Percentiles rank a stretch among this genome's conserved stretches.
Conservation (phyloP, 2,888 invertebrate species). For the Pharmacophagus antenor region DNA sequence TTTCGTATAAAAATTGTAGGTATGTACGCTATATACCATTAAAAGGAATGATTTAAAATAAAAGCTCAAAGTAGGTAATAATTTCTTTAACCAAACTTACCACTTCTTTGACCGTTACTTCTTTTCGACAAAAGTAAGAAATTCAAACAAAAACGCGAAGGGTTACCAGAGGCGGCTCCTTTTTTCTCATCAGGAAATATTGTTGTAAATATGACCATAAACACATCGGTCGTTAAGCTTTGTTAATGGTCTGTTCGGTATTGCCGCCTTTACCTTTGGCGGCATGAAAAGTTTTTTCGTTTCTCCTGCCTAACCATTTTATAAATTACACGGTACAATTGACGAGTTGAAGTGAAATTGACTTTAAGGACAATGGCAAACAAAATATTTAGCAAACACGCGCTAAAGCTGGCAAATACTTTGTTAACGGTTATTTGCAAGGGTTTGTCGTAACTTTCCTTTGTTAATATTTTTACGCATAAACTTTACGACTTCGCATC, state of each 20-base stretch:
- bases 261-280: constrained; percentile 57
- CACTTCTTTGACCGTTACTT: constrained; percentile 26
- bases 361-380: constrained; percentile 49
- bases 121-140: constrained; percentile 16
- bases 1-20: no score
- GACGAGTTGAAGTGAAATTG: constrained; percentile 58
- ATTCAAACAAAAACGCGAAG: constrained; percentile 33
- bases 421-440: constrained; percentile 68
- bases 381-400: constrained; percentile 63
- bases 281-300: constrained; percentile 59
- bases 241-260: constrained; percentile 45
- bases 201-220: constrained; percentile 60
- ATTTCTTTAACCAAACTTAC: constrained; percentile 26
- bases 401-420: constrained; percentile 46
- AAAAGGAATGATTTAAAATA: neutral
- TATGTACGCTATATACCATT: neutral
- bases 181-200: constrained; percentile 36
- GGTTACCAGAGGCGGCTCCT: constrained; percentile 11
- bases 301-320: constrained; percentile 32
- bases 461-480: constrained; percentile 59
- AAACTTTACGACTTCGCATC: constrained; percentile 53
- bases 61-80: constrained; percentile 6
- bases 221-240: constrained; percentile 58
- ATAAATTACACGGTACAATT: constrained; percentile 51
- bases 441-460: constrained; percentile 64